phyloP scores from a whole-genome alignment of 2,113 vertebrate species.

The Ctenomys sociabilis region DNA sequence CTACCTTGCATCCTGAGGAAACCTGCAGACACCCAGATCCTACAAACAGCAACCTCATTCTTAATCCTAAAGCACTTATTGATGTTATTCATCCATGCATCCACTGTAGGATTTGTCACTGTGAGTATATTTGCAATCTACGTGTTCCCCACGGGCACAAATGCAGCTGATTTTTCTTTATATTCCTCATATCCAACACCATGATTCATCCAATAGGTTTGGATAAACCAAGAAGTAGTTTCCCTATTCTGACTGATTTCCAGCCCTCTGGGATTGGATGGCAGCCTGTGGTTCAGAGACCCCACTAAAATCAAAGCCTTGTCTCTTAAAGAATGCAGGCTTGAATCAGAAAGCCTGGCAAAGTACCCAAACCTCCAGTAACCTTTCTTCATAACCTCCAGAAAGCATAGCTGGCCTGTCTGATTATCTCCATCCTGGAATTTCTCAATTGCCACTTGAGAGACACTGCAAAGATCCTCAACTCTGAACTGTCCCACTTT shows the following conservation, averaged over 20 bases:
- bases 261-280: background rate
- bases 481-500: slow-evolving; percentile 39
- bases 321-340: background rate
- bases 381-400: background rate
- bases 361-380: slow-evolving; percentile 2
- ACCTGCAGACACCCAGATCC: background rate
- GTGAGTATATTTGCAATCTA: background rate
- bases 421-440: background rate
- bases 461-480: slow-evolving; percentile 68
- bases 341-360: slow-evolving; percentile 34
- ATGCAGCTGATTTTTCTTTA: background rate
- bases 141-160: background rate
- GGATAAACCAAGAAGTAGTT: slow-evolving; percentile 30
- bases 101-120: background rate
- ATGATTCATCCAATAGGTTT: background rate
- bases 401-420: background rate
- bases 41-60: background rate
- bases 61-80: background rate
- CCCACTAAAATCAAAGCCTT: slow-evolving; percentile 35
- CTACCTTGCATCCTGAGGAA: background rate
- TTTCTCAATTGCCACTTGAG: slow-evolving; percentile 57
- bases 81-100: background rate
- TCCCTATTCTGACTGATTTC: background rate
- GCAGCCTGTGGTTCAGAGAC: background rate
- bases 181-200: background rate